Percentiles rank a stretch among this genome's conserved stretches.
These are phyloP conservation scores for Beris morrisii DNA, from an alignment of 2,888 invertebrate species.

Conservation along the genomic window DNA sequence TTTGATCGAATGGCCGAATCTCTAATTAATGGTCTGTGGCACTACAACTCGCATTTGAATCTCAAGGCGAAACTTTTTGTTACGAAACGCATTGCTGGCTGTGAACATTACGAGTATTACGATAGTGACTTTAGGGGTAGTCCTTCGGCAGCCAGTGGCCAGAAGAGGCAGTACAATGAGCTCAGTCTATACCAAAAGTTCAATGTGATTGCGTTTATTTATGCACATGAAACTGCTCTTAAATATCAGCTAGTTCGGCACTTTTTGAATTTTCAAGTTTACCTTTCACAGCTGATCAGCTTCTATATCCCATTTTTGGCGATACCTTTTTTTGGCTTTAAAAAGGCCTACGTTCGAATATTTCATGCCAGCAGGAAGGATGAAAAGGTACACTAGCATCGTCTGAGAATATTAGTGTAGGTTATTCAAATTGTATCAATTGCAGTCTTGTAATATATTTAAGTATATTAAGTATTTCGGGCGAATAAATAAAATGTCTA, in stretches of 20 bases:
- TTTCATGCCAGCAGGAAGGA: neutral
- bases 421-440: no score
- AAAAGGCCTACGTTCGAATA: slow-evolving; percentile 31
- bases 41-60: slow-evolving; percentile 65
- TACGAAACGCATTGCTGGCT: slow-evolving; percentile 60
- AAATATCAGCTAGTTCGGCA: slow-evolving; percentile 60
- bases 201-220: slow-evolving; percentile 48
- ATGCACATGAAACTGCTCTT: slow-evolving; percentile 55
- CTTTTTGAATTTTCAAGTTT: slow-evolving; percentile 60
- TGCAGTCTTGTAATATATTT: no score
- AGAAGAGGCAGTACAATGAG: slow-evolving; percentile 56
- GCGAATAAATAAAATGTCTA: no score
- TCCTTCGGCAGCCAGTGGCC: slow-evolving; percentile 41
- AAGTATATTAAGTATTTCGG: no score
- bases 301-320: slow-evolving; percentile 35
- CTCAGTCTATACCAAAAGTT: slow-evolving; percentile 57
- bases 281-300: neutral
- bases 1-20: slow-evolving; percentile 68
- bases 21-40: slow-evolving; percentile 70
- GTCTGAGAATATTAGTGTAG: no score
- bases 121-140: slow-evolving; percentile 45
- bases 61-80: slow-evolving; percentile 62
- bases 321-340: slow-evolving; percentile 33
- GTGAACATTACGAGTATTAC: slow-evolving; percentile 61
- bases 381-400: no score